Evolutionary conservation across 2,797 vertebrate species (phyloP).

Genomic region (Chiroxiphia lanceolata): DNA sequence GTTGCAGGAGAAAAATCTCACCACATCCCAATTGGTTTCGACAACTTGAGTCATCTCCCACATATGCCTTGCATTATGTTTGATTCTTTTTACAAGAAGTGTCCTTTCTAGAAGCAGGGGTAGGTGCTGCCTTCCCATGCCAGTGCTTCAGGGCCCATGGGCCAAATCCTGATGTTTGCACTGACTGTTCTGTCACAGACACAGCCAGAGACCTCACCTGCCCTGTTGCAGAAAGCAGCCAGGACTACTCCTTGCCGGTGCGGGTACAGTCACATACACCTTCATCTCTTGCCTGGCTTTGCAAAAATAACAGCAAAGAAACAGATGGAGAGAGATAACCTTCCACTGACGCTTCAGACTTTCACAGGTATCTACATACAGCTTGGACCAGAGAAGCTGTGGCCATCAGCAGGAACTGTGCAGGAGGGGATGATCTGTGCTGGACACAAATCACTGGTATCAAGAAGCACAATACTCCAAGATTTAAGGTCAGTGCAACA

Average conservation of each 20-base stretch:
- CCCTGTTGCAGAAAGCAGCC: neutral
- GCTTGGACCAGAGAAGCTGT: neutral
- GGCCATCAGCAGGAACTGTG: neutral
- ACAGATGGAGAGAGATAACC: neutral
- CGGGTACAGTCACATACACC: neutral
- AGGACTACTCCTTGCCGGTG: neutral
- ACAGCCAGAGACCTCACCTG: neutral
- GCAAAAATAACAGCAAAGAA: neutral
- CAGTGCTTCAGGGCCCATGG: accelerated
- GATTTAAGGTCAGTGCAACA: neutral
- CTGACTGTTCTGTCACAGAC: neutral
- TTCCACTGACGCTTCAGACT: neutral
- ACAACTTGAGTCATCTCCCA: neutral
- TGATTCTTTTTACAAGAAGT: neutral
- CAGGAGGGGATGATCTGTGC: neutral
- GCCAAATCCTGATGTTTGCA: neutral
- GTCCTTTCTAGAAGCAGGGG: neutral
- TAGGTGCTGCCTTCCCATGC: accelerated
- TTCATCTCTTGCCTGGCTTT: neutral
- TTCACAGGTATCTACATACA: too few relatives aligned
- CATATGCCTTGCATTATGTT: neutral
- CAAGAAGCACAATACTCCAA: neutral
- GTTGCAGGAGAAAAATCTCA: neutral
- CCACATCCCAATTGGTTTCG: neutral
- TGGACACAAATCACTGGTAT: neutral